Evolutionary conservation across 2,797 vertebrate genomes (phyloP).

Genomic region (Sebastes kiyomatsui): DNA sequence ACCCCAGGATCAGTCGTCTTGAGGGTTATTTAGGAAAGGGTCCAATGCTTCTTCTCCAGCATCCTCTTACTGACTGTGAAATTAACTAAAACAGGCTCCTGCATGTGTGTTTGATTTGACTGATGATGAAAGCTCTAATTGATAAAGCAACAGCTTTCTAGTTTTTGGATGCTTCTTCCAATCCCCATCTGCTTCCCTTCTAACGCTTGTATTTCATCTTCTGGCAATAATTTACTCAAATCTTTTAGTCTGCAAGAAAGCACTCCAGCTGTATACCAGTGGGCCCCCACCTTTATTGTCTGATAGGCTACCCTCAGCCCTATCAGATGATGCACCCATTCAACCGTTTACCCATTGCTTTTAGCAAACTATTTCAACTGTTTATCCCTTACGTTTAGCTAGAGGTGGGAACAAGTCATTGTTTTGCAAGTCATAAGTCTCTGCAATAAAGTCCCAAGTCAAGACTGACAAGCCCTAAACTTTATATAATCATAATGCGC

Average conservation of each 20-base stretch:
- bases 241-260: not conserved
- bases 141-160: not conserved
- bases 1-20: not conserved
- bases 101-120: slow-evolving; percentile 1
- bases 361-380: not conserved
- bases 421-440: too few relatives aligned
- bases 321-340: not conserved
- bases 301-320: not conserved
- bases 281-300: not conserved
- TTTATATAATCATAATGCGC: too few relatives aligned
- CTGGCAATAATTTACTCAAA: not conserved
- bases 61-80: not conserved
- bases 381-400: not conserved
- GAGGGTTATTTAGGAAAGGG: not conserved
- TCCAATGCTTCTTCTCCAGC: not conserved
- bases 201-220: not conserved
- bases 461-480: too few relatives aligned
- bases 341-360: not conserved
- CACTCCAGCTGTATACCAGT: not conserved
- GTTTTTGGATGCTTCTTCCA: not conserved
- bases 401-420: too few relatives aligned
- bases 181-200: not conserved
- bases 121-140: slow-evolving; percentile 11
- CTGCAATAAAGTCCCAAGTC: too few relatives aligned
- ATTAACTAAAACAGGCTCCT: not conserved